phyloP scores from a whole-genome alignment of 2,888 invertebrate species.

The Pollenia amentaria region DNA sequence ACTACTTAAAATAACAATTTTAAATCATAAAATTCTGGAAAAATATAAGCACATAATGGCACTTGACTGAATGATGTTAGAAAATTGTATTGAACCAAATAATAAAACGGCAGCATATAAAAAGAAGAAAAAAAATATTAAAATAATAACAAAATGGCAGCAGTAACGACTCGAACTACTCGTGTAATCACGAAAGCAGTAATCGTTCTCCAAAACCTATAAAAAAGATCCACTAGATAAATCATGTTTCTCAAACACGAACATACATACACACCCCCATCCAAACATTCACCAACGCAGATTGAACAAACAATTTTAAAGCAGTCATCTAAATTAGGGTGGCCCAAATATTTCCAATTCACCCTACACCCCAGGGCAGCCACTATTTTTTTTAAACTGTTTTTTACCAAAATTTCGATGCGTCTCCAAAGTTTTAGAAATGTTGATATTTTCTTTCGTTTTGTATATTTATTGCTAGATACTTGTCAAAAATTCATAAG shows the following conservation, averaged over 20 bases:
- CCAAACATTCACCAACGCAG: background rate
- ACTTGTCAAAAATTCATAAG: too few relatives aligned
- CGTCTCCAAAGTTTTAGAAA: too few relatives aligned
- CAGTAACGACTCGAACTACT: background rate
- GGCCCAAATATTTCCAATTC: too few relatives aligned
- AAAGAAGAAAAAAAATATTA: background rate
- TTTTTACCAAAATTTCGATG: too few relatives aligned
- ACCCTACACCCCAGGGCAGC: too few relatives aligned
- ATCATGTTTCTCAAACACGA: conserved; percentile 45
- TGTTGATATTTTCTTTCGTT: too few relatives aligned
- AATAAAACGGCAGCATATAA: conserved; percentile 22
- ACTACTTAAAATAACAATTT: background rate
- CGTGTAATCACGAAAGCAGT: conserved; percentile 7
- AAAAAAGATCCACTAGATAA: conserved; percentile 61
- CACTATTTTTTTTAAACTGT: too few relatives aligned
- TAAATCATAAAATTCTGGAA: conserved; percentile 1
- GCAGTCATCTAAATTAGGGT: conserved; percentile 1
- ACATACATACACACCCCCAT: background rate
- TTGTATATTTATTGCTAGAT: too few relatives aligned
- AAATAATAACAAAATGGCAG: background rate
- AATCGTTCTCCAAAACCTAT: conserved; percentile 43
- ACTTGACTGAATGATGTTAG: background rate
- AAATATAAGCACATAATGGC: background rate
- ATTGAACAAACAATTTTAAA: conserved; percentile 5
- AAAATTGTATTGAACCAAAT: conserved; percentile 41